These are phyloP conservation scores for Phylloscopus trochilus DNA, from an alignment of 2,113 vertebrate genomes.

Conservation along the genomic window DNA sequence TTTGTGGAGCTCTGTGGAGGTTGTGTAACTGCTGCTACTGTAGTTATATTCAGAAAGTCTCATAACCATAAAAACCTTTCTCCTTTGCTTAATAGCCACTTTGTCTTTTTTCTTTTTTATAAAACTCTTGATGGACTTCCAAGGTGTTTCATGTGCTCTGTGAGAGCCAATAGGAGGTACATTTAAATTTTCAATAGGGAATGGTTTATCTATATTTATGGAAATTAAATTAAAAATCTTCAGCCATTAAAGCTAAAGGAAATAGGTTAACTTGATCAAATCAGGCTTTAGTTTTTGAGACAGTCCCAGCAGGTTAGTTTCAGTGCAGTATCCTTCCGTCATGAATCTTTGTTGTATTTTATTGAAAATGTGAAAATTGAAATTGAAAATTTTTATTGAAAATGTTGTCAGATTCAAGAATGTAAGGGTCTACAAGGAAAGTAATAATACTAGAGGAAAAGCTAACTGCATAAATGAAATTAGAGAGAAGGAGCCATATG, in stretches of 20 bases:
- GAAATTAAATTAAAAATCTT: neutral
- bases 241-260: neutral
- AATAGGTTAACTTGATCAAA: neutral
- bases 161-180: neutral
- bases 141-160: neutral
- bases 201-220: neutral
- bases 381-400: too few relatives aligned
- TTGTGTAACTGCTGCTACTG: neutral
- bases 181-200: neutral
- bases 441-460: neutral
- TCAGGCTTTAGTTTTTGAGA: neutral
- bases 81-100: neutral
- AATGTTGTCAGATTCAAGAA: neutral
- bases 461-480: neutral
- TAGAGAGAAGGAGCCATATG: neutral
- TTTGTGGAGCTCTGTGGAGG: neutral
- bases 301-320: neutral
- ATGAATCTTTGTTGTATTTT: neutral
- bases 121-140: neutral
- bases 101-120: neutral
- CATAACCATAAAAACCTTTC: neutral
- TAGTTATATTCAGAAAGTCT: neutral
- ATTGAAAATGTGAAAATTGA: neutral
- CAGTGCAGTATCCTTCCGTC: neutral
- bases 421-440: neutral